Evolutionary conservation across 1,140 invertebrate genomes (phyloP).

Genomic region (Dendroctonus valens): DNA sequence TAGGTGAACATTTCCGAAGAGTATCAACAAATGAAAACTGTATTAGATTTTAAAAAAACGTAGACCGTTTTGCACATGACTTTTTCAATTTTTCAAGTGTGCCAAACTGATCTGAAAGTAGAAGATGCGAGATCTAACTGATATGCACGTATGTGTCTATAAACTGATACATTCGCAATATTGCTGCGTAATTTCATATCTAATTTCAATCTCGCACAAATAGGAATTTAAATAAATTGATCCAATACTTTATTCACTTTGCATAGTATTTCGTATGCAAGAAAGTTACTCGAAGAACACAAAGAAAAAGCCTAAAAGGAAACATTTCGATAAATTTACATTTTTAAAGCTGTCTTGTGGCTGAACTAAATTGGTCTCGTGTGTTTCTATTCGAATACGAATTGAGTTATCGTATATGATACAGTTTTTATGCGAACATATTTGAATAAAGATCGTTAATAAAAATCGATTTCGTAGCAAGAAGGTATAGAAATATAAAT

Average conservation of each 20-base stretch:
- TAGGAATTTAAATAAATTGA: not conserved
- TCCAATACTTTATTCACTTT: not conserved
- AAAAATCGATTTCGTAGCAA: not conserved
- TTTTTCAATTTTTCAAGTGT: too few relatives aligned
- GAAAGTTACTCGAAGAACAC: not conserved
- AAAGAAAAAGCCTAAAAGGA: not conserved
- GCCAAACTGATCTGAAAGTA: too few relatives aligned
- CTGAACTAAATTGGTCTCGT: slow-evolving; percentile 1
- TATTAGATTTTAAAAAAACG: too few relatives aligned
- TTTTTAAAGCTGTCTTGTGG: not conserved
- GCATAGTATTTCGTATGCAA: not conserved
- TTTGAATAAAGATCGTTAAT: not conserved
- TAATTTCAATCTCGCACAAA: not conserved
- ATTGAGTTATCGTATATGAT: not conserved
- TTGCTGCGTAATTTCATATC: too few relatives aligned
- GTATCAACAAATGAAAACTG: too few relatives aligned
- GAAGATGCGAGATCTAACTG: too few relatives aligned
- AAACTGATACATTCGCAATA: too few relatives aligned
- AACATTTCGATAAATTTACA: not conserved
- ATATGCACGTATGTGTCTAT: too few relatives aligned
- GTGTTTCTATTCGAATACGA: not conserved
- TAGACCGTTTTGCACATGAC: too few relatives aligned
- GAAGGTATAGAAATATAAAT: not conserved
- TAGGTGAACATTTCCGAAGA: too few relatives aligned
- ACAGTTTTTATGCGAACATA: not conserved